Base-by-base conservation (phyloP, 1,140 invertebrate genomes). In the Hycleus phaleratus region DNA sequence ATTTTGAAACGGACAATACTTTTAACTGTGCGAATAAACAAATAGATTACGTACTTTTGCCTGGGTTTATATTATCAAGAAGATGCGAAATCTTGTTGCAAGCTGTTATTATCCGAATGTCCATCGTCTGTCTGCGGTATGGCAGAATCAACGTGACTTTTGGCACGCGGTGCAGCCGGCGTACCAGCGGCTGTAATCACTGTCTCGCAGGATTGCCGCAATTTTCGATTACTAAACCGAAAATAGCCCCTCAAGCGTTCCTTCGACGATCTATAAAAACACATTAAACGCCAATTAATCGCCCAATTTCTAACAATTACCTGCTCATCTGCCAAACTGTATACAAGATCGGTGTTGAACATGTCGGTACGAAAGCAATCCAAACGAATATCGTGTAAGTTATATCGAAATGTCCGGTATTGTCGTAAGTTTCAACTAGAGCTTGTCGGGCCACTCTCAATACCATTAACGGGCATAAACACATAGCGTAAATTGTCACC, bases 351-450 rank as follows among this genome's bases (percentile, higher is more conserved):
- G 86, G 85, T 12, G 83, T 86, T 5, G 79, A 79, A 48, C 83
- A 80, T 0, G 83, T 85, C 32, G 85, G 84, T 38, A 86, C 66
- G 59, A 87, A 87, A 2, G 83, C 85, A 32, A 87, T 71, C 84
- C 84, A 88, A 4, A 87, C 81, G 59, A 87, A 84, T 58, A 82
- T 78, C 26, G 82, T 77, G 68, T 82, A 89, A 2, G 79, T 82
- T 12, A 87, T 78, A 64, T 88, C 86, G 52, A 87, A 84, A 64
- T 84, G 80, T 18, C 77, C 79, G 12, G 74, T 79, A 66, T 87
- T 88, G 40, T 84, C 82, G 58, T 86, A 84, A 0, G 84, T 87
- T 68, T 88, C 86, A 40, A 79, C 73, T 8, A 88, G 70, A 26
- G 83, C 80, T 51, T 85, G 77, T 44, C 83, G 78, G 0, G 83